Percentiles rank a stretch among this genome's conserved stretches.
Evolutionary conservation across 2,797 vertebrate genomes (phyloP).

Genomic region (Typhlichthys subterraneus): DNA sequence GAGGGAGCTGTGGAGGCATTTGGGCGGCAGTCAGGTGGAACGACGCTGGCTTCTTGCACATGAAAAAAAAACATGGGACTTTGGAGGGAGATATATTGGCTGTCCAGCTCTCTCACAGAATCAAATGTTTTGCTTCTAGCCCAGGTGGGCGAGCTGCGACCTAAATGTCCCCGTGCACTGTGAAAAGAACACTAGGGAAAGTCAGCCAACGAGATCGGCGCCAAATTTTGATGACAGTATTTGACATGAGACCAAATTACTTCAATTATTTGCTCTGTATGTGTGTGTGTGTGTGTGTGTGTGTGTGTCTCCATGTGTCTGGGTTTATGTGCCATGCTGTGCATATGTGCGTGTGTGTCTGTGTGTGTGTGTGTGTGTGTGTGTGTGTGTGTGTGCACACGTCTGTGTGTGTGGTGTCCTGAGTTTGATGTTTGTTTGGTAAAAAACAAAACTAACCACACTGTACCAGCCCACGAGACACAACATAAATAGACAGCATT

Average conservation of each 20-base stretch:
- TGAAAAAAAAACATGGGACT: not conserved
- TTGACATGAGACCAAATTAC: too few species aligned
- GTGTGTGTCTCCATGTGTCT: not conserved
- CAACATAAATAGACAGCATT: constrained; percentile 73
- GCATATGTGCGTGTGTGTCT: not conserved
- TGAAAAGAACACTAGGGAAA: too few species aligned
- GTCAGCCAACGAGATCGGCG: too few species aligned
- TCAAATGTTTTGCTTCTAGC: too few species aligned
- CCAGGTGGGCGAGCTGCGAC: too few species aligned
- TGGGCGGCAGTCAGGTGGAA: constrained; percentile 10
- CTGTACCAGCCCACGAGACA: constrained; percentile 61
- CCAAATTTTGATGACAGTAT: too few species aligned
- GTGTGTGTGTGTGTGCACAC: not conserved
- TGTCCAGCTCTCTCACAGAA: too few species aligned
- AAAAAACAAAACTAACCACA: constrained; percentile 57
- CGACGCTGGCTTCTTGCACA: not conserved
- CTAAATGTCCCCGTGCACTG: too few species aligned
- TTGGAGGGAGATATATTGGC: too few species aligned
- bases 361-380: constrained; percentile 13
- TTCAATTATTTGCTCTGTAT: not conserved
- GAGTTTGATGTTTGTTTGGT: constrained; percentile 62
- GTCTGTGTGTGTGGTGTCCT: constrained; percentile 19
- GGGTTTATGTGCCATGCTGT: not conserved
- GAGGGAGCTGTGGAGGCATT: constrained; percentile 12
- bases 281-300: not conserved